Percentiles rank a stretch among this genome's conserved stretches.
Evolutionary conservation across 1,140 invertebrate species (phyloP).

Genomic region (Galleria mellonella): DNA sequence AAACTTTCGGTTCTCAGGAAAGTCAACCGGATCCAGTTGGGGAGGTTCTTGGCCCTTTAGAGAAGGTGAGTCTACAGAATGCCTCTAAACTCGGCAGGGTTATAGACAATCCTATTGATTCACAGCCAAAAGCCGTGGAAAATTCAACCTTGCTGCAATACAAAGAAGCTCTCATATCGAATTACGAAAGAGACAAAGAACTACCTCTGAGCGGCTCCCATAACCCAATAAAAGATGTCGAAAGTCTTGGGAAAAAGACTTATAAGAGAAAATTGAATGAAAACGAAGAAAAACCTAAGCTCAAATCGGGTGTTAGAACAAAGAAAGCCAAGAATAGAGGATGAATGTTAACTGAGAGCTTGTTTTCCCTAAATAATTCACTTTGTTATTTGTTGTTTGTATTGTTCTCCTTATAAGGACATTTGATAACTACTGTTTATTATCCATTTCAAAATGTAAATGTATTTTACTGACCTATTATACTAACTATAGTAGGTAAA

Average conservation of each 20-base stretch:
- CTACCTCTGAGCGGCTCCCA: conserved; percentile 20
- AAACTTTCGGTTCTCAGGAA: conserved; percentile 28
- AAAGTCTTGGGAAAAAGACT: conserved; percentile 15
- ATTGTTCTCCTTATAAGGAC: no score
- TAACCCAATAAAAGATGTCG: conserved; percentile 18
- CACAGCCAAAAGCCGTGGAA: conserved; percentile 1
- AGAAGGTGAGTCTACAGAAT: conserved; percentile 29
- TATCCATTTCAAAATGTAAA: no score
- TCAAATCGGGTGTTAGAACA: conserved; percentile 20
- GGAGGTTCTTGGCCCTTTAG: conserved; percentile 32
- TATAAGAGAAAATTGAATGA: conserved; percentile 12
- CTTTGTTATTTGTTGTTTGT: no score
- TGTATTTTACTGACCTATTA: no score
- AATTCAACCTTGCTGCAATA: conserved; percentile 29
- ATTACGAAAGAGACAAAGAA: conserved; percentile 6
- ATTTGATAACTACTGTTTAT: no score
- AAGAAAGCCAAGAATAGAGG: conserved; percentile 19
- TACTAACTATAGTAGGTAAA: no score
- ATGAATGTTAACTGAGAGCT: background rate
- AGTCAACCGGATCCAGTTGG: conserved; percentile 28
- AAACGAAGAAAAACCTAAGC: conserved; percentile 6
- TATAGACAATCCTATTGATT: conserved; percentile 8
- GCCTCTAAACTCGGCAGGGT: conserved; percentile 14
- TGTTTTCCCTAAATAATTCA: no score
- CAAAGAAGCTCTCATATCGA: conserved; percentile 20